Evolutionary conservation across 2,113 vertebrate species (phyloP).

Genomic region (Hippoglossus stenolepis): DNA sequence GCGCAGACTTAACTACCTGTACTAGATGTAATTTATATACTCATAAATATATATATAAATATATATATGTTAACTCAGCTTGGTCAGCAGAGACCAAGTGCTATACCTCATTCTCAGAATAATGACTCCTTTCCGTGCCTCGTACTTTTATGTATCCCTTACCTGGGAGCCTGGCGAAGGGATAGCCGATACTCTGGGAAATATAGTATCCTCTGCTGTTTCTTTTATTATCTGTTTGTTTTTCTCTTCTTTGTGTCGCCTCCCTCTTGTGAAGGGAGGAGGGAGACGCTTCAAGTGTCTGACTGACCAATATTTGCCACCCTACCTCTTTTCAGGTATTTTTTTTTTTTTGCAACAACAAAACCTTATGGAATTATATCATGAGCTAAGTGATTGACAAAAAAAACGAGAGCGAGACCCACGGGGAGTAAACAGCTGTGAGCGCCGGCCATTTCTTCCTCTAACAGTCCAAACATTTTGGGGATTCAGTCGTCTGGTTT

Average conservation of each 20-base stretch:
- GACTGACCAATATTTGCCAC: constrained; percentile 81
- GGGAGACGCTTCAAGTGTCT: constrained; percentile 68
- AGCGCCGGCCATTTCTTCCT: neutral
- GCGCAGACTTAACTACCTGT: constrained; percentile 76
- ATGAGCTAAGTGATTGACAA: constrained; percentile 30
- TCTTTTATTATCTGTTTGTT: constrained; percentile 45
- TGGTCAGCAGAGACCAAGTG: constrained; percentile 60
- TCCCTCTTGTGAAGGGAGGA: constrained; percentile 44
- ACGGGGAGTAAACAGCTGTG: constrained; percentile 6
- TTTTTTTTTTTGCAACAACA: constrained; percentile 51
- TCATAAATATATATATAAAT: constrained; percentile 30
- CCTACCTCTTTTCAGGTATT: constrained; percentile 71
- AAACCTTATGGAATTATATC: constrained; percentile 38
- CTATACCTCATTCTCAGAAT: constrained; percentile 82
- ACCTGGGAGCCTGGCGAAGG: constrained; percentile 71
- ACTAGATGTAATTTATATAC: constrained; percentile 63
- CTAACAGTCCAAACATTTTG: constrained; percentile 40
- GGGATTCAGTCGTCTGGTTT: constrained; percentile 60
- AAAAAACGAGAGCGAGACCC: constrained; percentile 10
- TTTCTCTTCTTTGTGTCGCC: constrained; percentile 51
- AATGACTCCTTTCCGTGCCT: constrained; percentile 78
- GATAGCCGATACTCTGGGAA: constrained; percentile 80
- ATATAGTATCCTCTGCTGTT: constrained; percentile 57
- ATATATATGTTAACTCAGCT: constrained; percentile 47
- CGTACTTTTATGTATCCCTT: constrained; percentile 65